Evolutionary conservation across 2,113 vertebrate genomes (phyloP).

Genomic region (Cephalopterus ornatus): DNA sequence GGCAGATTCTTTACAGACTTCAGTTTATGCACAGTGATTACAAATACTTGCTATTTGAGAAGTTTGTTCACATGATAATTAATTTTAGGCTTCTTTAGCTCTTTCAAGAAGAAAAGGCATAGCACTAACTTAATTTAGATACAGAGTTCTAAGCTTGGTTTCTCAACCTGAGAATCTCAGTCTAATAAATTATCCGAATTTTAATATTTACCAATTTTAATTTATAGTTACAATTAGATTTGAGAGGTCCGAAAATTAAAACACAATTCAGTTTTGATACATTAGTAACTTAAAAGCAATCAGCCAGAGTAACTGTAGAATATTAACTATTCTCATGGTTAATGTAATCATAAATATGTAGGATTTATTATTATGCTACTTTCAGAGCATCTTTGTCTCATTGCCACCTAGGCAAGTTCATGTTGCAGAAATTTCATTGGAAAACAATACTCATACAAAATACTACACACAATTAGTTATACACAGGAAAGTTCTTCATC

Average conservation of each 20-base stretch:
- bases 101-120: background rate
- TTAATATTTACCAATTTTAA: background rate
- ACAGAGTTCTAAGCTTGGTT: background rate
- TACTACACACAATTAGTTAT: background rate
- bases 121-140: background rate
- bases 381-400: background rate
- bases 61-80: background rate
- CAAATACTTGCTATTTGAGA: background rate
- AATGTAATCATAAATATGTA: background rate
- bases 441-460: background rate
- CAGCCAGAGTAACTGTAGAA: background rate
- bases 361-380: background rate
- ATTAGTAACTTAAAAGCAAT: background rate
- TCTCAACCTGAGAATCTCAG: background rate
- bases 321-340: background rate
- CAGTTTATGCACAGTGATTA: background rate
- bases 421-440: background rate
- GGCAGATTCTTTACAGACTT: background rate
- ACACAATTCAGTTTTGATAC: background rate
- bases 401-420: background rate
- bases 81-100: background rate
- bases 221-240: background rate
- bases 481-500: background rate
- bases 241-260: background rate
- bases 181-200: background rate